phyloP scores from a whole-genome alignment of 2,113 vertebrate species.

The Eptesicus fuscus region DNA sequence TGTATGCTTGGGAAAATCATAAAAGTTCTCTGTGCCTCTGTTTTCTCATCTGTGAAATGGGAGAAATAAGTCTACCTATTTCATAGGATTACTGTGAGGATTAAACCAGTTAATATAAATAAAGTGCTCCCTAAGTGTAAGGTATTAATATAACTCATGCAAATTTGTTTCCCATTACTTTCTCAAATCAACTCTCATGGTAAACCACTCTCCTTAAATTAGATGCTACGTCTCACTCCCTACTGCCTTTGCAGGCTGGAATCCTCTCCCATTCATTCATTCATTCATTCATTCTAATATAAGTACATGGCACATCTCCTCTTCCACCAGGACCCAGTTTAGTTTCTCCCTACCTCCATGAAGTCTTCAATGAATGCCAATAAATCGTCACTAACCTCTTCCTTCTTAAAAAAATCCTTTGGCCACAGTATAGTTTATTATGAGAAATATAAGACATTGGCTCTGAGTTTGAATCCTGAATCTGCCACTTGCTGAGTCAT shows the following conservation, averaged over 20 bases:
- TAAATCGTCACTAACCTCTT: not conserved
- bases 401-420: not conserved
- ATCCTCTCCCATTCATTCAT: not conserved
- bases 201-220: not conserved
- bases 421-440: not conserved
- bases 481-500: not conserved
- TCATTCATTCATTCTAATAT: not conserved
- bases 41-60: conserved; percentile 10
- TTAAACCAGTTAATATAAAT: not conserved
- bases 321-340: not conserved
- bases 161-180: not conserved
- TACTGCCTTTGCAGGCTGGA: not conserved
- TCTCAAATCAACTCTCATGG: not conserved
- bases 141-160: not conserved
- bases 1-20: not conserved
- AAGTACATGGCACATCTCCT: not conserved
- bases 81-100: not conserved
- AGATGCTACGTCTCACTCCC: not conserved
- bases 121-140: not conserved
- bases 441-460: not conserved
- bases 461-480: not conserved
- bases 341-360: not conserved
- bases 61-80: not conserved
- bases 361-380: not conserved
- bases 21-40: not conserved